Base-by-base conservation (phyloP, 2,797 vertebrate species). In the Pelodytes ibericus region DNA sequence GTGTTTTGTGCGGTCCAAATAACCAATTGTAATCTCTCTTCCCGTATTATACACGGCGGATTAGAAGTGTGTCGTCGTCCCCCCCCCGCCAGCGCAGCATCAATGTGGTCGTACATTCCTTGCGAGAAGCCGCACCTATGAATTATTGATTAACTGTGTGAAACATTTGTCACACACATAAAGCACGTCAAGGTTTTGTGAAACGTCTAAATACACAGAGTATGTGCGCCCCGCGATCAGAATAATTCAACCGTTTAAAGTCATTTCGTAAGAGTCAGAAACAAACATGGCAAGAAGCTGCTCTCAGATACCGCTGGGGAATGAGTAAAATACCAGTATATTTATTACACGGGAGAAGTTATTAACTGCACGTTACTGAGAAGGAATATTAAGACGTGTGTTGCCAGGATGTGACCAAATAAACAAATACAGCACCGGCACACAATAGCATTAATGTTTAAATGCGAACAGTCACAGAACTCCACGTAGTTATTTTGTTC, bases 231-330 rank as follows among this genome's bases (percentile, higher is more conserved):
- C 25, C 1, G 16, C 27, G 27, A 27, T 73, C 60, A 9, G 22
- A 25, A 56, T 41, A 62, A 41, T 24, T 41, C 47, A 27, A 15
- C 33, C 24, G 61, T 31, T 56, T n/a, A 57, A 39, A 65, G n/a
- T 9, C 24, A 6, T 25, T 58, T 64, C 29, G 56, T 65, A 41
- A 41, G 65, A 41, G 27, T 25, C n/a, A 1, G 18, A 29, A 4
- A 47, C 6, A 5, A 10, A 3, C 51, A 31, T 33, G 24, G 61
- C 47, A 39, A 53, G 51, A 49, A 18, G 26, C 3, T 15, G 31
- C 26, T 27, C 49, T 18, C 24, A 13, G 47, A 41, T 56, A 57
- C 13, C 22, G 2, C 36, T 57, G 47, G 24, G 62, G 51, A 66
- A 74, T 59, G 71, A 56, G n/a, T 63, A 53, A 64, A 20, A 53